Base-by-base conservation (phyloP, 2,888 invertebrate species). In the Eupithecia subumbrata region DNA sequence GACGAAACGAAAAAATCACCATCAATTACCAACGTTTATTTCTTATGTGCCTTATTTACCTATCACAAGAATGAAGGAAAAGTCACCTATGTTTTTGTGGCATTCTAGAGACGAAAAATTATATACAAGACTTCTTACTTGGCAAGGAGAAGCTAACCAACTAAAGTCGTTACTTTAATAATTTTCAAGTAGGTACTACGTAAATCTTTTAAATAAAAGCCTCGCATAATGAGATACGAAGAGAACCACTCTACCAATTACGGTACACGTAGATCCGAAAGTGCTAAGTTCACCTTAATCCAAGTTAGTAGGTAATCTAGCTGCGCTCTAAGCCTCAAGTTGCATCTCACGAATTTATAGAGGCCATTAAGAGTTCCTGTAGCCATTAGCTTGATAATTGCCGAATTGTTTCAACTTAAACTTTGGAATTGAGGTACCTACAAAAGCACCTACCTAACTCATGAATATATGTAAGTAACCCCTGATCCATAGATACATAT, bases 311-410 rank as follows among this genome's bases (percentile, higher is more conserved):
- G 25, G 60, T 64, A 64, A 64, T 64, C 9, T 64, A n/a, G 40
- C 25, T 70, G 73, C 73, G 76, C 43, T 77, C 70, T 70, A 68
- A 40, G 66, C 52, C 72, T 70, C 22, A 37, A 60, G 74, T 74
- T 78, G 82, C 80, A 81, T 79, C 80, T 79, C 74, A 68, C 81
- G 80, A 80, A 83, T 83, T 84, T 84, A 84, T 84, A 77, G 77
- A 16, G 71, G 82, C 82, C 83, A 84, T 85, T 84, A 84, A 78
- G 76, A 72, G 76, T 78, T 80, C 66, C 69, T 72, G 78, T 76
- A 71, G 78, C 79, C 81, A 80, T 82, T 81, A 81, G 79, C 77
- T 77, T 69, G 78, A 78, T 83, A 81, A 83, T 83, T 80, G 80
- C 80, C 78, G 75, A 76, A 80, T 82, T 83, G 80, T 80, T 72